These are phyloP conservation scores for Tragelaphus strepsiceros DNA, from an alignment of 2,113 vertebrate species.

Conservation along the genomic window DNA sequence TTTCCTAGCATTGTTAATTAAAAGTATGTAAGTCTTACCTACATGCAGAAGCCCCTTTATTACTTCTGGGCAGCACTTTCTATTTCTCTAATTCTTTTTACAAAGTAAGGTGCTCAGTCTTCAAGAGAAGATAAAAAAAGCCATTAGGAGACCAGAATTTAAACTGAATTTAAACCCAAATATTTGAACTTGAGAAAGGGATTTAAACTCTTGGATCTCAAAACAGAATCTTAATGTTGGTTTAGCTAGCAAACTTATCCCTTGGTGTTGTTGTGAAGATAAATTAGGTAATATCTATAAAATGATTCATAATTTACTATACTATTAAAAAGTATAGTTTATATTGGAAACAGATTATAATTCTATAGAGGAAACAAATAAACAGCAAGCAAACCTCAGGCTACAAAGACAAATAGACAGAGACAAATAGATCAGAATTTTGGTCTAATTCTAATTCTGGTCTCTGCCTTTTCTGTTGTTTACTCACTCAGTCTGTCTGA, in stretches of 20 bases:
- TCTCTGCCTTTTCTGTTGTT: background rate
- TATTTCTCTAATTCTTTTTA: background rate
- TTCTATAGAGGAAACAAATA: background rate
- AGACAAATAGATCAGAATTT: no score
- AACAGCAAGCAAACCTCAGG: background rate
- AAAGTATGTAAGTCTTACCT: background rate
- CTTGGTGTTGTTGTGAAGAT: background rate
- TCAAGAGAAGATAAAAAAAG: background rate
- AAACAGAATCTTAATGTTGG: background rate
- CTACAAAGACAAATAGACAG: background rate
- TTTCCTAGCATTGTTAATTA: background rate
- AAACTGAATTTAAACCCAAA: background rate
- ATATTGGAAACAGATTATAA: background rate
- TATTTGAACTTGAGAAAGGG: background rate
- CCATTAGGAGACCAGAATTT: background rate
- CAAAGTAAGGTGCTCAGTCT: background rate
- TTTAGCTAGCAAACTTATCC: background rate
- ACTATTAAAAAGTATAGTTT: background rate
- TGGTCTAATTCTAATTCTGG: background rate
- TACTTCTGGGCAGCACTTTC: background rate
- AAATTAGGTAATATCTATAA: background rate
- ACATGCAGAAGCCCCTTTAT: background rate
- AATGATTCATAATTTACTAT: background rate
- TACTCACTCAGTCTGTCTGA: background rate
- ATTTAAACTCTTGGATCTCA: background rate